phyloP scores from a whole-genome alignment of 2,888 invertebrate genomes.

The Tenthredo distinguenda region DNA sequence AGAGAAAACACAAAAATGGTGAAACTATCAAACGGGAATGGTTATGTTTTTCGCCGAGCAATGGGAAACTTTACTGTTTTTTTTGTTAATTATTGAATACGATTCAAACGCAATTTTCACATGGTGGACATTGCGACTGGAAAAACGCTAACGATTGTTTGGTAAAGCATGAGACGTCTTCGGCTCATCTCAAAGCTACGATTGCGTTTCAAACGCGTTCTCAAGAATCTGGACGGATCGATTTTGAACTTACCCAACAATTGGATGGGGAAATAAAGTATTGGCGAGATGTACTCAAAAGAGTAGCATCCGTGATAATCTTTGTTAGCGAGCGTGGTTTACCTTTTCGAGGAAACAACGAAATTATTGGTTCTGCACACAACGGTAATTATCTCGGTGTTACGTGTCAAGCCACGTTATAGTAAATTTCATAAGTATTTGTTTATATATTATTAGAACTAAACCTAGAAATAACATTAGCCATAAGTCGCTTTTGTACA shows the following conservation, averaged over 20 bases:
- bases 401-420: too few relatives aligned
- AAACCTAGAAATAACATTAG: too few relatives aligned
- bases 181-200: constrained; percentile 45
- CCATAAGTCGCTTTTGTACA: too few relatives aligned
- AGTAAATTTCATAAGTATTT: too few relatives aligned
- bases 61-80: constrained; percentile 47
- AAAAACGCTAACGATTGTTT: constrained; percentile 52
- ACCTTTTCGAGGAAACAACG: constrained; percentile 59
- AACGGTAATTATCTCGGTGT: constrained; percentile 58
- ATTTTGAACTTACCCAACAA: constrained; percentile 45
- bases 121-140: constrained; percentile 52
- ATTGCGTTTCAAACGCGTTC: constrained; percentile 40
- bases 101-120: constrained; percentile 26
- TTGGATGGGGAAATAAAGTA: constrained; percentile 53
- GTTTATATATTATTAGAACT: too few relatives aligned
- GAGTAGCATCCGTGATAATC: constrained; percentile 56
- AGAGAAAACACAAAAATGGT: constrained; percentile 50
- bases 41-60: constrained; percentile 49
- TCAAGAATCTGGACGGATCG: constrained; percentile 34
- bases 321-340: constrained; percentile 57
- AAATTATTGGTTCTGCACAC: constrained; percentile 54
- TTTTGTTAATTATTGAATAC: constrained; percentile 48
- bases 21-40: constrained; percentile 43
- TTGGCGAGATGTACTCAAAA: constrained; percentile 57
- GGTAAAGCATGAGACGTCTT: constrained; percentile 51